Evolutionary conservation across 2,888 invertebrate genomes (phyloP), one percentile per base, ranked within the genome.

Genomic region (Eupeodes luniger): DNA sequence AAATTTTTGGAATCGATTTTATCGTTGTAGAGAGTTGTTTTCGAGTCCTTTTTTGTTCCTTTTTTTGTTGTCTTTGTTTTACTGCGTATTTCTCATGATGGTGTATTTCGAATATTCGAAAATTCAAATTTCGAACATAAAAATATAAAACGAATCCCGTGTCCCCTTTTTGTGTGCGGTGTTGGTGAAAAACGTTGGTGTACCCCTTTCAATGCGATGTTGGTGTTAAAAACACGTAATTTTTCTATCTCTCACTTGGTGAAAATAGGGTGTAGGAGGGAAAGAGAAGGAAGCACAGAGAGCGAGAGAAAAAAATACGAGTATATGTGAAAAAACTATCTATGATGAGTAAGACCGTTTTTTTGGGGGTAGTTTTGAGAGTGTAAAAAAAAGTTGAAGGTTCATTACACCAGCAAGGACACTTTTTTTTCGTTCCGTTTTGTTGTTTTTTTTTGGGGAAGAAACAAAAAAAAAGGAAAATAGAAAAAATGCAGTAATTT

Each of bases 371-470:
- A 44, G 57, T 57, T 55, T 57, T 40, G 40, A 40, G 40, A 40
- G 40, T 40, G 40, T 40, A 40, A 40, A 70, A 77, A 88, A 90
- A 88, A 88, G 81, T 89, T 89, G 86, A 89, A 90, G 89, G 91
- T 90, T 91, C 91, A 90, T 90, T 90, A 90, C 90, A 91, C 91
- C 85, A 90, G 75, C 89, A 89, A 87, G 86, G 82, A 87, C 81
- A 88, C 72, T 79, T 77, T 82, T 81, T 75, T 61, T 16, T 1
- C 9, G 40, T 40, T 27, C 27, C 27, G 40, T 40, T 40, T 40
- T 40, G 9, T 40, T 5, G 40, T 40, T 40, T 61, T 36, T 2
- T 57, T 11, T 11, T 12, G 4, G 6, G 9, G 7, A 11, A 11
- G n/a, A n/a, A 36, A 40, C 4, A 12, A 12, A 11, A 16, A 16